phyloP scores from a whole-genome alignment of 2,113 vertebrate genomes.

The Apteryx mantelli region DNA sequence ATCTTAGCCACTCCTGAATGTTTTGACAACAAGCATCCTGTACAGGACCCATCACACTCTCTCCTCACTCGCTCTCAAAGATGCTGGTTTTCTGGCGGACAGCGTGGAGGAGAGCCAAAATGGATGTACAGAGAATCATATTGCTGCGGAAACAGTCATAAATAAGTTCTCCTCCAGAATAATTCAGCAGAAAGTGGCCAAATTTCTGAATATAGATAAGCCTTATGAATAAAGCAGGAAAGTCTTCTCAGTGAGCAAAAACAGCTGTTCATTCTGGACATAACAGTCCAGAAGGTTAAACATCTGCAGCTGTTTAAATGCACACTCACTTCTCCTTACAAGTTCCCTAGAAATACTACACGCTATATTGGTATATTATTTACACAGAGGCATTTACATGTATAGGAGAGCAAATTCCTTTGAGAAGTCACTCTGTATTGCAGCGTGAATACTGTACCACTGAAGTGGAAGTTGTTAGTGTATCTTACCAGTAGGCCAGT shows the following conservation, averaged over 20 bases:
- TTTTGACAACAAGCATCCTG: not conserved
- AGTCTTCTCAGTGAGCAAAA: not conserved
- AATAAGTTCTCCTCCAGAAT: not conserved
- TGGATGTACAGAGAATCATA: not conserved
- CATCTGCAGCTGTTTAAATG: conserved; percentile 16
- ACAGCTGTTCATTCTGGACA: not conserved
- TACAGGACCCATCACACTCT: not conserved
- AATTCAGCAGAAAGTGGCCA: not conserved
- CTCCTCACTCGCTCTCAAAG: not conserved
- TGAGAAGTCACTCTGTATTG: conserved; percentile 13
- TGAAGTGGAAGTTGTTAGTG: conserved; percentile 27
- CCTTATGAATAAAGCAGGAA: conserved; percentile 3
- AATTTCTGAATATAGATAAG: not conserved
- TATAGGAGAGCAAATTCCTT: conserved; percentile 3
- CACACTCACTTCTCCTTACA: not conserved
- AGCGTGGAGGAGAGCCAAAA: not conserved
- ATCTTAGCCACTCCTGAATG: not conserved
- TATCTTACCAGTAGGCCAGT: conserved; percentile 43
- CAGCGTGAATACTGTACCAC: not conserved
- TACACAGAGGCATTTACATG: conserved; percentile 36
- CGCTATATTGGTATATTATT: not conserved
- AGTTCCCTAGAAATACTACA: conserved; percentile 7
- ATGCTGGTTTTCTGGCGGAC: not conserved
- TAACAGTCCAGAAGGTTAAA: conserved; percentile 14
- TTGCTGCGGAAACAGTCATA: not conserved